Percentiles rank a stretch among this genome's conserved stretches.
Evolutionary conservation across 1,140 invertebrate species (phyloP).

Genomic region (Rhagoletis pomonella): DNA sequence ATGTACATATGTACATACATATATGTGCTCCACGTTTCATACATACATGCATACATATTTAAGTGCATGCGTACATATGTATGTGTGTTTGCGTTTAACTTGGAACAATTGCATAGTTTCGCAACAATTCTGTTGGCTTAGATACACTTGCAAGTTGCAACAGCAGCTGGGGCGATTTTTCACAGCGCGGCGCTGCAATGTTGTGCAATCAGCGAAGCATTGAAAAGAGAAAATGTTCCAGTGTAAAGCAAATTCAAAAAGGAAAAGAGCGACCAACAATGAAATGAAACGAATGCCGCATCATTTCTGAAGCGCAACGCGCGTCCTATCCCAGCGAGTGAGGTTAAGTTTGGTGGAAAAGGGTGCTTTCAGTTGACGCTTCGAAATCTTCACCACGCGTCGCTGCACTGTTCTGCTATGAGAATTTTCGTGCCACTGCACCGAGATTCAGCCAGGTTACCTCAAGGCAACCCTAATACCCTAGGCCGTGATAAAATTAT

Average conservation of each 20-base stretch:
- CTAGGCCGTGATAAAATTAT: too few relatives aligned
- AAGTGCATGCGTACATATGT: too few relatives aligned
- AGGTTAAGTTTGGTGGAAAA: neutral
- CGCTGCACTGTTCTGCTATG: neutral
- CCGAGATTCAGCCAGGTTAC: too few relatives aligned
- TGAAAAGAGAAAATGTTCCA: slow-evolving; percentile 47
- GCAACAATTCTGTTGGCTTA: slow-evolving; percentile 8
- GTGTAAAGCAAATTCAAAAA: neutral
- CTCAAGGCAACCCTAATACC: too few relatives aligned
- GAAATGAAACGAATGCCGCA: slow-evolving; percentile 28
- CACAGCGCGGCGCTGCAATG: slow-evolving; percentile 2
- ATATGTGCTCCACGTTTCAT: too few relatives aligned
- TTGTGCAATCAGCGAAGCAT: slow-evolving; percentile 57
- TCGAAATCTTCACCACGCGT: neutral
- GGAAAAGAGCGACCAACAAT: neutral
- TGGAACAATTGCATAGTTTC: slow-evolving; percentile 37
- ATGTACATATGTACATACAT: too few relatives aligned
- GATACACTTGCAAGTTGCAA: neutral
- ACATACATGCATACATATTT: too few relatives aligned
- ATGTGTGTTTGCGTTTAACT: neutral
- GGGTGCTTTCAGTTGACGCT: neutral
- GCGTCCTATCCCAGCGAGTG: too few relatives aligned
- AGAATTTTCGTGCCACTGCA: too few relatives aligned
- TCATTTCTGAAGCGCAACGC: slow-evolving; percentile 1
- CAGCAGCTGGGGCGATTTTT: slow-evolving; percentile 40